Percentiles rank a stretch among this genome's conserved stretches.
Conservation (phyloP, 2,797 vertebrate species). For the Poecilia gillii region DNA sequence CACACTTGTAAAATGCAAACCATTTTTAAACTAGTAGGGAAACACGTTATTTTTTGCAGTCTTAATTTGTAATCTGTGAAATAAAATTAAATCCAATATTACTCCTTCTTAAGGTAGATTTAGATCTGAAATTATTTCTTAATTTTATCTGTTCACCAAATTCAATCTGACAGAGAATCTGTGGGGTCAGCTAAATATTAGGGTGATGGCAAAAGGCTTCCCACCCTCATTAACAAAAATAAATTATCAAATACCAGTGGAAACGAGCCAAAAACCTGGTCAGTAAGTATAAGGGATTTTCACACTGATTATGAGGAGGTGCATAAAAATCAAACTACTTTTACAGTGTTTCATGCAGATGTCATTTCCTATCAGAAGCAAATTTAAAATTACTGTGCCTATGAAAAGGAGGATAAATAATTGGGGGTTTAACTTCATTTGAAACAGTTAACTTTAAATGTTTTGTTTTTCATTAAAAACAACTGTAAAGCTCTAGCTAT, state of each 20-base stretch:
- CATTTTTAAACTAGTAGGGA: not conserved
- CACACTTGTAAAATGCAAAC: not conserved
- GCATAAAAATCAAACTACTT: not conserved
- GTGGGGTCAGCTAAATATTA: not conserved
- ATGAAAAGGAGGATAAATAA: not conserved
- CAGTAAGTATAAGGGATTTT: not conserved
- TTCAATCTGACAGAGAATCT: not conserved
- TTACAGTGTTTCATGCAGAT: not conserved
- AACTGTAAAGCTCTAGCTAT: not conserved
- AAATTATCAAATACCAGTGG: not conserved
- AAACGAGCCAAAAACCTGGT: not conserved
- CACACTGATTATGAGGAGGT: not conserved
- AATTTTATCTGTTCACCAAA: not conserved
- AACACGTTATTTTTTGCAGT: not conserved
- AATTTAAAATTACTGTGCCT: not conserved
- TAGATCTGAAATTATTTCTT: not conserved
- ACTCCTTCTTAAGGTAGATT: not conserved
- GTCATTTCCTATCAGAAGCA: not conserved
- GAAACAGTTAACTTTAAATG: not conserved
- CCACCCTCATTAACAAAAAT: not conserved
- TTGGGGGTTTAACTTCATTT: not conserved
- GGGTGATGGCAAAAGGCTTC: not conserved
- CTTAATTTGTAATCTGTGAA: not conserved
- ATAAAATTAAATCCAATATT: not conserved
- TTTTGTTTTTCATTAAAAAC: not conserved